phyloP scores from a whole-genome alignment of 2,797 vertebrate genomes.

The Pyrocephalus nanus region DNA sequence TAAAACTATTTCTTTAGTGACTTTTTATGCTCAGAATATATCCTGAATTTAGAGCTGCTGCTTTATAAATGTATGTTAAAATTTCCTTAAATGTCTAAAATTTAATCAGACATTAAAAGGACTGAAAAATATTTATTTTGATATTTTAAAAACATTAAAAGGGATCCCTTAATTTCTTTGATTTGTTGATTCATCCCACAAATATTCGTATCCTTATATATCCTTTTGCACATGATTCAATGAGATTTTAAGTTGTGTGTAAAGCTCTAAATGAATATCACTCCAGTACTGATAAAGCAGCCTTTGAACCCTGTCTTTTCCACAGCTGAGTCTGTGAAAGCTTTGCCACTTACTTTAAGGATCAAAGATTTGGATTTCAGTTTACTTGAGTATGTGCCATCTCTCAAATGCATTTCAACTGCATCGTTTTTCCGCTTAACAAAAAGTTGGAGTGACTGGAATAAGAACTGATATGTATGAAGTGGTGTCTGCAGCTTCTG shows the following conservation, averaged over 20 bases:
- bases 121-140: neutral
- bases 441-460: fast-evolving
- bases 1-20: neutral
- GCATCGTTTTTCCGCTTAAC: neutral
- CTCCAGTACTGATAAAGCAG: neutral
- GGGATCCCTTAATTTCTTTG: neutral
- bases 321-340: neutral
- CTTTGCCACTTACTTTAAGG: neutral
- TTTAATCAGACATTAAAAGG: neutral
- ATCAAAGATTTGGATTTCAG: neutral
- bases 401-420: neutral
- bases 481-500: neutral
- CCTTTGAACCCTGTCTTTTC: neutral
- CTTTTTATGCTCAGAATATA: neutral
- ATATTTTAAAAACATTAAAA: neutral
- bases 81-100: neutral
- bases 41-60: neutral
- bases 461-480: neutral
- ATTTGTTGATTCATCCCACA: neutral
- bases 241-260: neutral
- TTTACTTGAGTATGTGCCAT: neutral
- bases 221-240: neutral
- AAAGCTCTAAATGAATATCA: neutral
- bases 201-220: neutral
- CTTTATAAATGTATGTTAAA: neutral